phyloP scores from a whole-genome alignment of 2,113 vertebrate genomes.

The Sinocyclocheilus maitianheensis region DNA sequence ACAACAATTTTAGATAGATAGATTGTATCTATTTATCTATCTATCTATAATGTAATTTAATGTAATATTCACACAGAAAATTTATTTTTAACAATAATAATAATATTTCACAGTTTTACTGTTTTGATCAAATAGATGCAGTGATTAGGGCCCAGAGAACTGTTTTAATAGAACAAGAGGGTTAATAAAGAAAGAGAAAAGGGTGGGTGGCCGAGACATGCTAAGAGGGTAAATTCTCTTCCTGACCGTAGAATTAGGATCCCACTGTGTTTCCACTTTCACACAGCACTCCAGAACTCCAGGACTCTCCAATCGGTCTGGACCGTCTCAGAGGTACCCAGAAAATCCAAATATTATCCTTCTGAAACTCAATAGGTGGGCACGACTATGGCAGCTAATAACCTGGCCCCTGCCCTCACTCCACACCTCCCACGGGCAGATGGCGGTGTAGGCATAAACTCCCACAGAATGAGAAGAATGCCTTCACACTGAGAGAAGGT shows the following conservation, averaged over 20 bases:
- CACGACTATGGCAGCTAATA: conserved; percentile 71
- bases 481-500: conserved; percentile 58
- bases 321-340: conserved; percentile 56
- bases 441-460: conserved; percentile 52
- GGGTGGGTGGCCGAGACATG: not conserved
- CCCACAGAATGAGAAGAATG: conserved; percentile 57
- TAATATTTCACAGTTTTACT: too few relatives aligned
- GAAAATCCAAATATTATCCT: conserved; percentile 73
- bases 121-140: too few relatives aligned
- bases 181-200: not conserved
- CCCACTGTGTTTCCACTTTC: conserved; percentile 58
- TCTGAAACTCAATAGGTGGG: conserved; percentile 69
- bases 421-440: conserved; percentile 67
- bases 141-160: too few relatives aligned
- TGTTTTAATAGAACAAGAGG: too few relatives aligned
- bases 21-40: too few relatives aligned
- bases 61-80: too few relatives aligned
- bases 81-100: too few relatives aligned
- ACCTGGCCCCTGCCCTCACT: conserved; percentile 56
- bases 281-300: conserved; percentile 58
- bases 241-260: conserved; percentile 15
- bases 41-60: too few relatives aligned
- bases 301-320: conserved; percentile 44
- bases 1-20: too few relatives aligned
- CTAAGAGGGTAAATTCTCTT: conserved; percentile 11